These are phyloP conservation scores for Centropus unirufus DNA, from an alignment of 2,113 vertebrate genomes.

Conservation along the genomic window DNA sequence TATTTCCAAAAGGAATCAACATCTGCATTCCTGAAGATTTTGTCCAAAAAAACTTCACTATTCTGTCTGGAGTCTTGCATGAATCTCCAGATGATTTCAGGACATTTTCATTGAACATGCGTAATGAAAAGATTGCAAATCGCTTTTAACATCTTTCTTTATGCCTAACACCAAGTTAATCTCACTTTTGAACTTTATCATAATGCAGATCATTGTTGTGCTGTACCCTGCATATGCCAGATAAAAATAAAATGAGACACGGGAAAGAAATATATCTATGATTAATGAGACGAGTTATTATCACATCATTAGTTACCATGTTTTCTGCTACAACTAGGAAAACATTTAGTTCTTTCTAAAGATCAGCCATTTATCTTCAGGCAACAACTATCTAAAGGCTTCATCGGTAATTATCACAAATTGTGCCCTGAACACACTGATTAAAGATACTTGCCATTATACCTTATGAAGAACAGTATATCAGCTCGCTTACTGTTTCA, in stretches of 20 bases:
- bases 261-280: not conserved
- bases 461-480: constrained; percentile 8
- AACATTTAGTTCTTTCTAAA: not conserved
- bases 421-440: not conserved
- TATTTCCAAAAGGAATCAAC: not conserved
- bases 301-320: not conserved
- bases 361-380: constrained; percentile 24
- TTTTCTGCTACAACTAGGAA: not conserved
- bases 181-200: not conserved
- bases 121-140: not conserved
- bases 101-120: not conserved
- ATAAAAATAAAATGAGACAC: not conserved
- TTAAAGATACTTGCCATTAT: constrained; percentile 27
- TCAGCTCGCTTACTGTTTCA: not conserved
- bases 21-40: not conserved
- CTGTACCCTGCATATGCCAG: not conserved
- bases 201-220: not conserved
- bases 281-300: constrained; percentile 1
- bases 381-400: not conserved
- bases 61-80: not conserved
- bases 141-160: not conserved
- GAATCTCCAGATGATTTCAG: not conserved
- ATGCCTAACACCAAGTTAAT: not conserved
- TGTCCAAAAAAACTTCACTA: not conserved
- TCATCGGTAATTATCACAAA: constrained; percentile 40